Conservation (phyloP, 2,797 vertebrate genomes). For the Channa striata region DNA sequence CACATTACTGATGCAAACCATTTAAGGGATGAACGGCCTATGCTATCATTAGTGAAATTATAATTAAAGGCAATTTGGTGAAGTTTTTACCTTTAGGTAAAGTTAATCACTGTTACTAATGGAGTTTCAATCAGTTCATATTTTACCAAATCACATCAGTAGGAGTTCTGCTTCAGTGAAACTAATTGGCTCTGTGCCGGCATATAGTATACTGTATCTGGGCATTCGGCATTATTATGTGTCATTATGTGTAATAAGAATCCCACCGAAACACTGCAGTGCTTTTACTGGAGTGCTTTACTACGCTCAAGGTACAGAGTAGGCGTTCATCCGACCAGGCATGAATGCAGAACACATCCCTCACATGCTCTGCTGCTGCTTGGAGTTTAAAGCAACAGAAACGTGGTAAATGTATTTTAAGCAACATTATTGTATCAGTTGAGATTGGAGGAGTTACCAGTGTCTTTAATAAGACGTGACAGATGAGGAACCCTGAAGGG, state of each 20-base stretch:
- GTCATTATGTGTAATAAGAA: slow-evolving; percentile 18
- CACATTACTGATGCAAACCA: neutral
- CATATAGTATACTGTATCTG: neutral
- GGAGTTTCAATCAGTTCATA: neutral
- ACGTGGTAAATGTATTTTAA: too few species aligned
- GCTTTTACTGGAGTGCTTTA: neutral
- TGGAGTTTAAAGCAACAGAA: neutral
- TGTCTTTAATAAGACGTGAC: neutral
- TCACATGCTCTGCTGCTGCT: neutral
- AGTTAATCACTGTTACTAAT: neutral
- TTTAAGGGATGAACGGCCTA: too few species aligned
- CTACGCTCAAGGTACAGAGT: neutral
- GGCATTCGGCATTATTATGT: slow-evolving; percentile 13
- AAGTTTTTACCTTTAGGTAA: too few species aligned
- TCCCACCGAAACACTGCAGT: neutral
- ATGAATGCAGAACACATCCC: neutral
- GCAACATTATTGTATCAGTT: neutral
- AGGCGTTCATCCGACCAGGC: neutral
- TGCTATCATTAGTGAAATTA: neutral
- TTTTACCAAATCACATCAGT: neutral
- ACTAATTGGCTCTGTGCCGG: neutral
- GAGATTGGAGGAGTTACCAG: neutral
- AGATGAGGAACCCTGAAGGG: too few species aligned
- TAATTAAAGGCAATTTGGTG: neutral
- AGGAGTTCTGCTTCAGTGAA: neutral